Percentiles rank a stretch among this genome's conserved stretches.
Conservation (phyloP, 2,888 invertebrate species). For the Drosophila meridiana region DNA sequence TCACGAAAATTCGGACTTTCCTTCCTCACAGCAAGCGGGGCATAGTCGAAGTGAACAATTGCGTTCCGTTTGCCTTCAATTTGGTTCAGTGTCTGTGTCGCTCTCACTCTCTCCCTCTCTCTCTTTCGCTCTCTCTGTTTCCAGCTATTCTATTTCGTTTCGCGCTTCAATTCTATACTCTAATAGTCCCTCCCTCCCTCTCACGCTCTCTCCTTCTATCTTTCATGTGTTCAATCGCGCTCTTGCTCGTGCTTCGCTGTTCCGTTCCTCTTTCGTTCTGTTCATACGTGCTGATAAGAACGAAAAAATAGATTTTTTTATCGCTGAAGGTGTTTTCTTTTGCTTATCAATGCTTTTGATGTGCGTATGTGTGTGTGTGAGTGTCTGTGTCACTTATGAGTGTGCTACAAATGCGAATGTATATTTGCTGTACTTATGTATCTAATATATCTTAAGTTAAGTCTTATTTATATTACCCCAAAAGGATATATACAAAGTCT, state of each 20-base stretch:
- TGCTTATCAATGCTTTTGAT: slow-evolving; percentile 37
- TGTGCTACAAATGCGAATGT: background rate
- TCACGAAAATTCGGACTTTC: background rate
- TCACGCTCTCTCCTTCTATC: slow-evolving; percentile 4
- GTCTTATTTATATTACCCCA: background rate
- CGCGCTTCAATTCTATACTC: slow-evolving; percentile 17
- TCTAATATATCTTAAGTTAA: background rate
- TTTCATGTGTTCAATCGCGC: background rate
- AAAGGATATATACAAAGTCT: background rate
- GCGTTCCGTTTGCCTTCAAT: background rate
- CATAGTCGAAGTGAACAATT: slow-evolving; percentile 8
- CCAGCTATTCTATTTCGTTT: slow-evolving; percentile 33
- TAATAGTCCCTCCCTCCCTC: background rate
- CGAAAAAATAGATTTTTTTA: slow-evolving; percentile 17
- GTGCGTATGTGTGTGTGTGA: slow-evolving; percentile 6
- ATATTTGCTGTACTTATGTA: background rate
- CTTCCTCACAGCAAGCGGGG: background rate
- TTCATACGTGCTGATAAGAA: slow-evolving; percentile 51
- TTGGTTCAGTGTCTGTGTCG: slow-evolving; percentile 9
- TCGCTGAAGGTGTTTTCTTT: slow-evolving; percentile 46
- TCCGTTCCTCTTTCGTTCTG: slow-evolving; percentile 31
- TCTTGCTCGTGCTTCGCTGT: background rate
- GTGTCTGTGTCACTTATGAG: slow-evolving; percentile 1
- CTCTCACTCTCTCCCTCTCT: background rate
- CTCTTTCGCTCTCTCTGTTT: background rate